Conservation (phyloP, 2,888 invertebrate species). For the Nymphalis c-album region DNA sequence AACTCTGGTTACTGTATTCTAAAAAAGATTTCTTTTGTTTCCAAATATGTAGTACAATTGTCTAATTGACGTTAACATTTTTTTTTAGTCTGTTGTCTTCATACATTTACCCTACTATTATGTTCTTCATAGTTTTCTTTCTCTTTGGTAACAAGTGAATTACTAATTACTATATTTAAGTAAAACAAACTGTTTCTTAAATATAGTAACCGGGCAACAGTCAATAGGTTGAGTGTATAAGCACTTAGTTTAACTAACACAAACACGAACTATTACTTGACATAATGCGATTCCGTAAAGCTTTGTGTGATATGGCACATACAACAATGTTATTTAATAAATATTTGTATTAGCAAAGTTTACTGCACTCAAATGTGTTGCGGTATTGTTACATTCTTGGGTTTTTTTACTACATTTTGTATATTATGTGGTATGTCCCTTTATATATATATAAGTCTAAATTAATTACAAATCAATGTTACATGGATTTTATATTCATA, state of each 20-base stretch:
- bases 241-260: not conserved
- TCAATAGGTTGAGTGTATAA: not conserved
- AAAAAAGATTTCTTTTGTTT: too few relatives aligned
- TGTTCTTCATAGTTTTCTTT: too few relatives aligned
- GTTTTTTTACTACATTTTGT: slow-evolving; percentile 4
- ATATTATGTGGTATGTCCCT: not conserved
- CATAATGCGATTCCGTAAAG: not conserved
- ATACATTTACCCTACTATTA: too few relatives aligned
- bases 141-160: not conserved
- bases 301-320: slow-evolving; percentile 5
- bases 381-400: not conserved
- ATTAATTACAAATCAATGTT: not conserved
- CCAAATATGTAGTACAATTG: too few relatives aligned
- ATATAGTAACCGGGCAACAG: too few relatives aligned
- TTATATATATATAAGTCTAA: not conserved
- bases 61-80: too few relatives aligned
- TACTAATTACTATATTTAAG: not conserved
- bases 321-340: slow-evolving; percentile 8
- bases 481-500: slow-evolving; percentile 1
- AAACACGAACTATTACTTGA: not conserved
- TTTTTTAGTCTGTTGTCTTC: too few relatives aligned
- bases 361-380: not conserved
- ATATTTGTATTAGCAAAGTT: slow-evolving; percentile 1
- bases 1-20: too few relatives aligned
- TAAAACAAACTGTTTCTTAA: too few relatives aligned